Evolutionary conservation across 1,140 invertebrate species (phyloP).

Genomic region (Periplaneta americana): DNA sequence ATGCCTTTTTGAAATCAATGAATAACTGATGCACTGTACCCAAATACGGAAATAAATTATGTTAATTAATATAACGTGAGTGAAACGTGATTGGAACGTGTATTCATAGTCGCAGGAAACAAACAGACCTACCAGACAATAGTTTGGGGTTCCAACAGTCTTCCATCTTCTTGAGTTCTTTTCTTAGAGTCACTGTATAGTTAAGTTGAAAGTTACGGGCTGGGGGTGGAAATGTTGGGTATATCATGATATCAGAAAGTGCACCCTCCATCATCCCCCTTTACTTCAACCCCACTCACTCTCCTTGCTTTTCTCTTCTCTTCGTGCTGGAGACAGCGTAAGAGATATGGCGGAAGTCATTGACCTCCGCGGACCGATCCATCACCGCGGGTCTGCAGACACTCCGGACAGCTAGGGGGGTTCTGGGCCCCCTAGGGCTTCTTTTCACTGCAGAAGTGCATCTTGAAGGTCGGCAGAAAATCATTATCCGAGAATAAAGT

Average conservation of each 20-base stretch:
- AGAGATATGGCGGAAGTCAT: conserved; percentile 19
- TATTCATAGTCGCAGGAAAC: no score
- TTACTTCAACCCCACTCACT: not conserved
- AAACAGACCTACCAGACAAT: no score
- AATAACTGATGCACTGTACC: no score
- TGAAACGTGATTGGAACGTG: not conserved
- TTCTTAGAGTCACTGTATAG: not conserved
- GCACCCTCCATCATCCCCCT: conserved; percentile 1
- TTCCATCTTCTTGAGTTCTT: not conserved
- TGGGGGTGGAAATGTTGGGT: not conserved
- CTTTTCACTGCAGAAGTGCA: not conserved
- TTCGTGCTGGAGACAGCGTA: conserved; percentile 6
- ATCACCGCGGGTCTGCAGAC: conserved; percentile 15
- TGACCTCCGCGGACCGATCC: conserved; percentile 21
- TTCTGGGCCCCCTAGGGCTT: not conserved
- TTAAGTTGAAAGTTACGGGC: not conserved
- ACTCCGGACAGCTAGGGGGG: conserved; percentile 1
- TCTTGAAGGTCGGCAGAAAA: not conserved
- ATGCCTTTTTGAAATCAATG: no score
- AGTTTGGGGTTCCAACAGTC: not conserved
- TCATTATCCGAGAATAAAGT: no score
- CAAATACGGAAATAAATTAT: no score
- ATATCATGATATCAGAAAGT: conserved; percentile 9
- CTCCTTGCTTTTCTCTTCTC: not conserved
- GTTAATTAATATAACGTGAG: not conserved